Conservation (phyloP, 2,797 vertebrate species). For the Buphagus erythrorhynchus region DNA sequence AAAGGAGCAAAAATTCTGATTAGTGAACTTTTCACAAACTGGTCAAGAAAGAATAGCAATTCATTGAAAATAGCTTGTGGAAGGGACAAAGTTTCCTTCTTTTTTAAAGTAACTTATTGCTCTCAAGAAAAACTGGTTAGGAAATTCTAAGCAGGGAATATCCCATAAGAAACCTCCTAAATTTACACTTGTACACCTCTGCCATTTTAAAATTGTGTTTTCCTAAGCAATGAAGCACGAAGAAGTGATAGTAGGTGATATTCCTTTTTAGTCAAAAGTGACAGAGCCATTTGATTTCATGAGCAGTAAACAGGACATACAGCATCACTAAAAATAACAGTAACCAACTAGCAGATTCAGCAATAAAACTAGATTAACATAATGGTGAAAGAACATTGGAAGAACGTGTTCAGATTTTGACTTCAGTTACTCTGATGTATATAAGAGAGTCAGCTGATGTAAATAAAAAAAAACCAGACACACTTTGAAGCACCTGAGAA, state of each 20-base stretch:
- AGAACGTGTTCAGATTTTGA: background rate
- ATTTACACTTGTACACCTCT: background rate
- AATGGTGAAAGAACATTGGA: background rate
- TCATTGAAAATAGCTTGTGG: background rate
- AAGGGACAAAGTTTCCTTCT: background rate
- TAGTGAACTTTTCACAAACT: background rate
- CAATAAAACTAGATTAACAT: slow-evolving; percentile 19
- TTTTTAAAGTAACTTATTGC: background rate
- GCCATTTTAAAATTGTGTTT: background rate
- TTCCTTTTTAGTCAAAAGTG: slow-evolving; percentile 23
- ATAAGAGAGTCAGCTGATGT: background rate
- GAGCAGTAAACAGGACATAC: background rate
- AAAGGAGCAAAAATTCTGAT: background rate
- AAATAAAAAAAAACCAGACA: background rate
- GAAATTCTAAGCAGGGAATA: background rate
- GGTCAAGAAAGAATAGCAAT: background rate
- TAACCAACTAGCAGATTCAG: background rate
- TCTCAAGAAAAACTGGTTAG: background rate
- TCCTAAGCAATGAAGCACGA: background rate
- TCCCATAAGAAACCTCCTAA: background rate
- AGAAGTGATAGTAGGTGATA: slow-evolving; percentile 16
- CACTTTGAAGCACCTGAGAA: background rate
- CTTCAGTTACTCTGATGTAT: background rate
- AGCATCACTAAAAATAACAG: slow-evolving; percentile 27
- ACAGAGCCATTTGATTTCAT: slow-evolving; percentile 36